Base-by-base conservation (phyloP, 1,140 invertebrate species). In the Chelonus insularis region DNA sequence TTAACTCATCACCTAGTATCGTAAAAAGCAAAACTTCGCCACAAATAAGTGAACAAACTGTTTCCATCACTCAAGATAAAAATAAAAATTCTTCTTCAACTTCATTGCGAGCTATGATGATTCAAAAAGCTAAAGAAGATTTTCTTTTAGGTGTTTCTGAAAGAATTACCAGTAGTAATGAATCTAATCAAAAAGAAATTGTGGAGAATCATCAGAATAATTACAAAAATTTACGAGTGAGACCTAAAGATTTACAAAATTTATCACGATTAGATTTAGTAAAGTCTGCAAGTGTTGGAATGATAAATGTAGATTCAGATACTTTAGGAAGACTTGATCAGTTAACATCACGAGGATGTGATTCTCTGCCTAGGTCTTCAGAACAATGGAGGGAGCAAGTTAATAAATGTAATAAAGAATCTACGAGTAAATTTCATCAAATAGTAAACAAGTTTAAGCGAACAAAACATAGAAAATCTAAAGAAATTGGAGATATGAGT, bases 231-330 rank as follows among this genome's bases (percentile, higher is more conserved):
- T n/a, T 3, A 11, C 36, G 43, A 6, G 7, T 12, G 18, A 43
- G 12, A 32, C 12, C 32, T 6, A 2, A 37, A 9, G 18, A 32
- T 25, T 3, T 48, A 6, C 9, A 48, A 32, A 58, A 8, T 20
- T 8, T 55, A 11, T 8, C 60, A 6, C 57, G 60, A 12, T 16
- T 62, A 2, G 66, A 78, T 7, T 71, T 88, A 2, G 83, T 85
- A 1, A 88, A 90, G 68, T 89, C 88, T 20, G 86, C 87, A 1
- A 90, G 88, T 64, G 88, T 85, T 0, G 88, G 88, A 8, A 89
- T 89, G 85, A 89, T 91, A 45, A 87, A 87, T 60, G 77, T 88
- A 1, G 86, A 87, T 57, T 70, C 81, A 11, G 81, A 85, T 7
- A 79, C 84, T 1, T 87, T 84, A 71, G 82, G 84, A 58, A 79